Percentiles rank a stretch among this genome's conserved stretches.
Evolutionary conservation across 2,113 vertebrate genomes (phyloP).

Genomic region (Thalassarche chlororhynchos): DNA sequence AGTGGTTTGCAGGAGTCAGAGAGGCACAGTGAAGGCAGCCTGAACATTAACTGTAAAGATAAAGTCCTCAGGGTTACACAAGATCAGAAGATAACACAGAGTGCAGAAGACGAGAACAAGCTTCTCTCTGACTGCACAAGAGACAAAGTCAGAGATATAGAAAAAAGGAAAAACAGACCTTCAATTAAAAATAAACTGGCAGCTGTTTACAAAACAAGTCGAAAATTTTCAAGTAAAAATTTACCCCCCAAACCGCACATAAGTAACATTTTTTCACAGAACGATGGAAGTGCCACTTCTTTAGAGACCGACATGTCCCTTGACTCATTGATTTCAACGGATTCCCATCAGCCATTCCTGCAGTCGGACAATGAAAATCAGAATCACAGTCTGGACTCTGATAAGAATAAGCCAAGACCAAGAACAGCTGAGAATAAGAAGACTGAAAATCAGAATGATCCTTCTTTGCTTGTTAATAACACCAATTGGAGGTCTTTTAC

Average conservation of each 20-base stretch:
- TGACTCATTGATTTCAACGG: background rate
- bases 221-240: slow-evolving; percentile 73
- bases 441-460: background rate
- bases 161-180: slow-evolving; percentile 67
- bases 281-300: background rate
- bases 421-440: background rate
- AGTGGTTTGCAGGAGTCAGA: background rate
- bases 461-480: background rate
- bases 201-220: slow-evolving; percentile 65
- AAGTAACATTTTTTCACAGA: slow-evolving; percentile 73
- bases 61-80: background rate
- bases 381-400: background rate
- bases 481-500: background rate
- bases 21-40: background rate
- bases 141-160: slow-evolving; percentile 62
- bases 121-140: background rate
- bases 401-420: background rate
- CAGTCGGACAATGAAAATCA: slow-evolving; percentile 3
- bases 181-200: slow-evolving; percentile 67
- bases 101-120: slow-evolving; percentile 35
- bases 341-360: background rate
- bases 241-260: slow-evolving; percentile 66
- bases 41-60: background rate
- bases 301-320: background rate
- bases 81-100: background rate